These are phyloP conservation scores for Cairina moschata DNA, from an alignment of 2,113 vertebrate genomes.

Conservation along the genomic window DNA sequence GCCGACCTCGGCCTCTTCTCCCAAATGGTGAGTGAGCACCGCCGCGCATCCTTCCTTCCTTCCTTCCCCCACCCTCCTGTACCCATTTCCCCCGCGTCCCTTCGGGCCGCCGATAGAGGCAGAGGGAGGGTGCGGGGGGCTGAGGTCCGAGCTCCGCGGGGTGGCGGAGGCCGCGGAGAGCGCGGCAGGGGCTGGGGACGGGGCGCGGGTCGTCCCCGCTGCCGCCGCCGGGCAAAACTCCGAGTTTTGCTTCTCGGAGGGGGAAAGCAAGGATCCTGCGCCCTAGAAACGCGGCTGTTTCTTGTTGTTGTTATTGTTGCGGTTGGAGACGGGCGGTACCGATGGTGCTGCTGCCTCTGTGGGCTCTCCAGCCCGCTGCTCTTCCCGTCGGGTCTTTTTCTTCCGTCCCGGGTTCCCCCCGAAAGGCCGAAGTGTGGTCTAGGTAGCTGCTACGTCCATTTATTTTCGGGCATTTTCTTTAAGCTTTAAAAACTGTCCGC, in stretches of 20 bases:
- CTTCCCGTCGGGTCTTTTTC: background rate
- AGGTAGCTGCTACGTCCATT: background rate
- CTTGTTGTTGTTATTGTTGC: background rate
- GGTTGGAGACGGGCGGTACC: background rate
- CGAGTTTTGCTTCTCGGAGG: background rate
- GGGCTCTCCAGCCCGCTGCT: background rate
- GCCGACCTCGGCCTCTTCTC: constrained; percentile 96
- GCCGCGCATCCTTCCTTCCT: too few species aligned
- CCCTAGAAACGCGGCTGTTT: background rate
- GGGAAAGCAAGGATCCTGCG: background rate
- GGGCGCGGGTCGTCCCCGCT: background rate
- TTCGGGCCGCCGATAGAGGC: too few species aligned
- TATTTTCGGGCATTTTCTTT: background rate
- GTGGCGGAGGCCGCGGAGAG: background rate
- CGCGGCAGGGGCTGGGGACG: background rate
- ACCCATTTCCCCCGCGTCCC: too few species aligned
- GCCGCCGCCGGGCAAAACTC: constrained; percentile 6
- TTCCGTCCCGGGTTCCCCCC: background rate
- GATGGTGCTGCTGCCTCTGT: background rate
- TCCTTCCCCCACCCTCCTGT: too few species aligned
- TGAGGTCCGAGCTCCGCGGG: too few species aligned
- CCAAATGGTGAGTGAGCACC: constrained; percentile 89
- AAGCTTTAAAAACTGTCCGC: background rate
- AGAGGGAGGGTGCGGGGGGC: background rate
- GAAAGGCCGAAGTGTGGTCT: background rate